Conservation (phyloP, 2,888 invertebrate species). For the Drosophila glabriapex region DNA sequence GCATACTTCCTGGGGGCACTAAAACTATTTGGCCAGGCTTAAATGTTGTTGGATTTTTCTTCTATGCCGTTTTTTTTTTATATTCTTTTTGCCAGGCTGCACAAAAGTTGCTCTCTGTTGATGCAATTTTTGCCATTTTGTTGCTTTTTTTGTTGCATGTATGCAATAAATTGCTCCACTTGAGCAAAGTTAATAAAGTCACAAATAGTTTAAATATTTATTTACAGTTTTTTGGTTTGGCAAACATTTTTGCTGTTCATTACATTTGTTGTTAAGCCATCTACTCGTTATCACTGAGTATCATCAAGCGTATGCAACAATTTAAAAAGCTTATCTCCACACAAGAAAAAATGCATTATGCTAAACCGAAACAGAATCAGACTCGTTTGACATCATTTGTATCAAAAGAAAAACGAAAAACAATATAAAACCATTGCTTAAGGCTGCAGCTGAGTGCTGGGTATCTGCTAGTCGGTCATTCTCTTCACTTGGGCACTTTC, state of each 20-base stretch:
- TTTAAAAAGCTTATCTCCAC: neutral
- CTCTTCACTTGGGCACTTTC: neutral
- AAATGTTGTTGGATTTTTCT: constrained; percentile 47
- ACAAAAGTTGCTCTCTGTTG: constrained; percentile 41
- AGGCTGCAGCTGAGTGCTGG: neutral
- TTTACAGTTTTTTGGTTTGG: constrained; percentile 72
- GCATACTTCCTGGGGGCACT: constrained; percentile 25
- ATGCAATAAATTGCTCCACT: constrained; percentile 80
- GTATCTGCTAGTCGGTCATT: neutral
- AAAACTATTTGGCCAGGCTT: constrained; percentile 51
- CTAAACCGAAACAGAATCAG: neutral
- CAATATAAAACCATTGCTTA: neutral
- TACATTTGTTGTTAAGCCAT: constrained; percentile 19
- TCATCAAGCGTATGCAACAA: neutral
- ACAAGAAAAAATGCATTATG: neutral
- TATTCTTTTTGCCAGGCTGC: constrained; percentile 11
- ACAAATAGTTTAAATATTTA: constrained; percentile 81
- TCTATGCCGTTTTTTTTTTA: constrained; percentile 13
- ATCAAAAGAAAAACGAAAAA: neutral
- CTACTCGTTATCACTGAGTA: neutral
- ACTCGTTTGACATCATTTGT: neutral
- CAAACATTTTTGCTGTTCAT: constrained; percentile 63
- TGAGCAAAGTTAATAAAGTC: constrained; percentile 80
- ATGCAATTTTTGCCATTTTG: constrained; percentile 1
- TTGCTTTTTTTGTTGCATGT: constrained; percentile 22